phyloP scores from a whole-genome alignment of 2,797 vertebrate species.

The Sebastes iracundus region DNA sequence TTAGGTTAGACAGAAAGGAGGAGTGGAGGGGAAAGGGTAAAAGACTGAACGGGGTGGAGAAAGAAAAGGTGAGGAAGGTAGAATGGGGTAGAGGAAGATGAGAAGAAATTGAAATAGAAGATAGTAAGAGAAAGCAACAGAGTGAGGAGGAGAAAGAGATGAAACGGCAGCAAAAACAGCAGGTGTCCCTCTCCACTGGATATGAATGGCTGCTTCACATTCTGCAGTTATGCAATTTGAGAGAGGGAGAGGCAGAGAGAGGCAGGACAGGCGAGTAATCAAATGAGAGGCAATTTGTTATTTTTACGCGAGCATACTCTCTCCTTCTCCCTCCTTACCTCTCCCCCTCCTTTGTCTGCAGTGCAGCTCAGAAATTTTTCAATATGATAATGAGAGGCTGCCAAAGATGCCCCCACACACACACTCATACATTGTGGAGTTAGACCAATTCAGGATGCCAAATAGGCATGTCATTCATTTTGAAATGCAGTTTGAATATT shows the following conservation, averaged over 20 bases:
- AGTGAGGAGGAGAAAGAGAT: conserved; percentile 32
- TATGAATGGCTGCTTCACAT: conserved; percentile 68
- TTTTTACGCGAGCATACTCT: conserved; percentile 70
- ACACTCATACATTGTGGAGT: background rate
- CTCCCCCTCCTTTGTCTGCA: conserved; percentile 66
- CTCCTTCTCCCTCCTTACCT: conserved; percentile 26
- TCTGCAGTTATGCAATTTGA: conserved; percentile 66
- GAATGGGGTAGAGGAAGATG: background rate
- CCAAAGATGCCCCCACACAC: conserved; percentile 45
- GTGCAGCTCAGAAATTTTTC: conserved; percentile 73
- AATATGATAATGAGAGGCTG: conserved; percentile 76
- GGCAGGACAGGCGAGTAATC: conserved; percentile 64
- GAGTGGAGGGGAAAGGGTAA: background rate
- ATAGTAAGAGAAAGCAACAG: conserved; percentile 10
- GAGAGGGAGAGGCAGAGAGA: conserved; percentile 5
- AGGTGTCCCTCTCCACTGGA: conserved; percentile 61
- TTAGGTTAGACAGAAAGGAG: background rate
- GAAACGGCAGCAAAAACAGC: conserved; percentile 63
- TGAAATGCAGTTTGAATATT: conserved; percentile 25
- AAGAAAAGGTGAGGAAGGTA: conserved; percentile 6
- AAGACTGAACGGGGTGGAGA: background rate
- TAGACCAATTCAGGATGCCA: background rate
- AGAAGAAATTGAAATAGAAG: conserved; percentile 17
- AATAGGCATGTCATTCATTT: conserved; percentile 3
- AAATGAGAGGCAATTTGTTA: conserved; percentile 81